phyloP scores from a whole-genome alignment of 2,888 invertebrate species.

The Scaptomyza polygonia region DNA sequence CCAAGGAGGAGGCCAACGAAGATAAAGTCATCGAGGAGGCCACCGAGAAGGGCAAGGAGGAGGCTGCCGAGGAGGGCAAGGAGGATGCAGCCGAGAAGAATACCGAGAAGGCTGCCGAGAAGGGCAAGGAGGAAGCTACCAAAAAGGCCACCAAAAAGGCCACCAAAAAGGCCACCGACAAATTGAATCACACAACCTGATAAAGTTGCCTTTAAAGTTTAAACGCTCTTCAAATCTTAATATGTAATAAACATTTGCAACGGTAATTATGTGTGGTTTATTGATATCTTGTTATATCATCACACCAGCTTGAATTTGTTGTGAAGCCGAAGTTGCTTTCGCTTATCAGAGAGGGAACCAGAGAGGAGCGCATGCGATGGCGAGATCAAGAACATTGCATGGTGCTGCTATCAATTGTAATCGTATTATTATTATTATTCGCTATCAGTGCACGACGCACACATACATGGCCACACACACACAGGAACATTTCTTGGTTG shows the following conservation, averaged over 20 bases:
- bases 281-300: neutral
- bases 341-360: slow-evolving; percentile 13
- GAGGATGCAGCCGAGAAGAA: neutral
- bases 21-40: neutral
- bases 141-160: neutral
- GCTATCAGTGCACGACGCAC: slow-evolving; percentile 33
- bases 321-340: neutral
- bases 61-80: no score
- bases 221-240: neutral
- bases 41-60: neutral
- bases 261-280: neutral
- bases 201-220: no score
- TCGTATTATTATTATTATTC: slow-evolving; percentile 36
- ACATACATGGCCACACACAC: slow-evolving; percentile 29
- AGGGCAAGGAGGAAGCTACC: no score
- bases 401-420: slow-evolving; percentile 8
- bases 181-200: neutral
- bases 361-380: slow-evolving; percentile 9
- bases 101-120: neutral
- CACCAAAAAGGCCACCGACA: neutral
- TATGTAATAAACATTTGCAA: neutral
- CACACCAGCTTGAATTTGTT: neutral
- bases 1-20: neutral
- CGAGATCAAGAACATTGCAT: slow-evolving; percentile 27
- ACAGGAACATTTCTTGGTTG: slow-evolving; percentile 52